These are phyloP conservation scores for Magallana angulata DNA, from an alignment of 1,140 invertebrate species.

Conservation along the genomic window DNA sequence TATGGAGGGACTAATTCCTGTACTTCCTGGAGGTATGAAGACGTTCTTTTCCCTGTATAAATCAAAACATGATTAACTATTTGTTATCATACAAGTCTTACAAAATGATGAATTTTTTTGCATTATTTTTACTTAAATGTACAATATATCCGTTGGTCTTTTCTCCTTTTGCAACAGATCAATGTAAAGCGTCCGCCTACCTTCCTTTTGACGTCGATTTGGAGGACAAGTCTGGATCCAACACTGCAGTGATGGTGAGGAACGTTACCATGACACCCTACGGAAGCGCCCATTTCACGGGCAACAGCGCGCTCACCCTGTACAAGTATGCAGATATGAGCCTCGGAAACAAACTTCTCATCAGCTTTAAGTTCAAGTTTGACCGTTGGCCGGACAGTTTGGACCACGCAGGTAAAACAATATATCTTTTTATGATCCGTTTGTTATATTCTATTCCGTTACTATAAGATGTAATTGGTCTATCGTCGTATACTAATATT, in stretches of 20 bases:
- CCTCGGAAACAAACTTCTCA: slow-evolving; percentile 59
- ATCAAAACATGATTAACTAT: too few relatives aligned
- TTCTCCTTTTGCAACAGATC: slow-evolving; percentile 37
- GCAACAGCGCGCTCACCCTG: slow-evolving; percentile 58
- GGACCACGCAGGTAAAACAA: slow-evolving; percentile 47
- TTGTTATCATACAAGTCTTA: too few relatives aligned
- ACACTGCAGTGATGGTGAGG: background rate
- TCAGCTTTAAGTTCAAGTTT: slow-evolving; percentile 63
- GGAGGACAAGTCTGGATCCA: slow-evolving; percentile 51
- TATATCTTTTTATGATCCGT: background rate
- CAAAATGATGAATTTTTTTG: too few relatives aligned
- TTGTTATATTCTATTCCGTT: too few relatives aligned
- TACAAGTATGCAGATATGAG: slow-evolving; percentile 56
- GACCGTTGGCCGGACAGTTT: slow-evolving; percentile 54
- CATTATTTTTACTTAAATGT: too few relatives aligned
- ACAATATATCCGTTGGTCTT: background rate
- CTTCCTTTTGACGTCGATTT: slow-evolving; percentile 54
- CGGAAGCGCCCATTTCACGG: slow-evolving; percentile 65
- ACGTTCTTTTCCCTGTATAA: background rate
- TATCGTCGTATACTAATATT: too few relatives aligned
- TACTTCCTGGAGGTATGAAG: slow-evolving; percentile 44
- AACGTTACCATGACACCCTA: slow-evolving; percentile 56
- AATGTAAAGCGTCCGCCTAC: slow-evolving; percentile 48
- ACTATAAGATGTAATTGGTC: too few relatives aligned
- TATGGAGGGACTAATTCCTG: slow-evolving; percentile 43